Base-by-base conservation (phyloP, 92 coral and sea anemone species). In the Paragorgia papillata region DNA sequence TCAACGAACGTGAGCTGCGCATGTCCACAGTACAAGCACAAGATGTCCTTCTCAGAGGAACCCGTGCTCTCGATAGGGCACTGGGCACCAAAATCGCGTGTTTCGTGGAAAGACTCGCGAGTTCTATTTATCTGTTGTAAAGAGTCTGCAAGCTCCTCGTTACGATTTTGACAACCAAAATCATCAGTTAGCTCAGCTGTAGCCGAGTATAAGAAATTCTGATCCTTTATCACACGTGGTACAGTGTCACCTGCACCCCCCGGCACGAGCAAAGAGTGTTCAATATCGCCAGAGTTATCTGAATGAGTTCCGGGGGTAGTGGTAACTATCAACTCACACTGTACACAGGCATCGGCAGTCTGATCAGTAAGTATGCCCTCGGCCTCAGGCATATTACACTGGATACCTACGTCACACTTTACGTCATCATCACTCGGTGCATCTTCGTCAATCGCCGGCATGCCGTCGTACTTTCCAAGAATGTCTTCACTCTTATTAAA, bases 11-110 rank as follows among this genome's bases (percentile, higher is more conserved):
- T 30, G 34, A 57, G 2, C 8, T 26, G 10, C 6, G 39, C 51
- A 14, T 48, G 58, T 25, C 60, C 59, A 46, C 75, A 68, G 14
- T 27, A 30, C 29, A 25, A 28, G 22, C 75, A 68, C 5, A 43
- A 37, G 40, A 8, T 48, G 12, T 44, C 17, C 3, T 17, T 68
- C 20, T 18, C 14, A 4, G 73, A 22, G 29, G 28, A 18, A 65
- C 29, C 12, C n/a, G 19, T 12, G 4, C 29, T 12, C 15, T 40
- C 27, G 0, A 25, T 18, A 1, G 37, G 65, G 50, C 43, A 68
- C 40, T 68, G 75, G 22, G 33, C 41, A 28, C 21, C 43, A 68
- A 68, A n/a, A 66, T 68, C 37, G 22, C 75, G 54, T 41, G 54
- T 68, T 44, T 68, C 40, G 18, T 57, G 41, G 14, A 68, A 39